Base-by-base conservation (phyloP, 35 echinoderm and acorn worm species). In the Ptychodera flava region DNA sequence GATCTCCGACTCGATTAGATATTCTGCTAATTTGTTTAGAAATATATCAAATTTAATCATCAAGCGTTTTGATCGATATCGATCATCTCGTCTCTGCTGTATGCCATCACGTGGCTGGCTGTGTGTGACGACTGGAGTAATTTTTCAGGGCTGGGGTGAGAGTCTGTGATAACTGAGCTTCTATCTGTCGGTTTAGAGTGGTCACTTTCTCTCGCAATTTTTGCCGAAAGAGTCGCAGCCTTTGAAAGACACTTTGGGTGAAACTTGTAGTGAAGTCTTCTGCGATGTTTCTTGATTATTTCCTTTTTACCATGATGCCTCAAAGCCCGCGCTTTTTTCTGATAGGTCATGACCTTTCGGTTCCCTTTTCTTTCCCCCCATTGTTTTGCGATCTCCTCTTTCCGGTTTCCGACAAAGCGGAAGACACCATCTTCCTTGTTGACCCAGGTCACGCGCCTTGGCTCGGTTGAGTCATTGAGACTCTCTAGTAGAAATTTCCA, bases 291-390 rank as follows among this genome's bases (percentile, higher is more conserved):
- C 45, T 12, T 64, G 45, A 64, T 12, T 6, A 64, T 64, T 12
- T 22, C 45, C 22, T 64, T 64, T 22, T 64, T 64, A 6, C 45
- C 45, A 64, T 99, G 94, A 53, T 99, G 94, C 14, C 96, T 80
- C 45, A 99, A 80, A 28, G 96, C 96, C 31, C 96, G 88, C 29
- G 96, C 96, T 91, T 94, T 94, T 37, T 99, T 99, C 37, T 94
- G 92, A 36, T 99, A 99, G 12, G 90, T 94, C 96, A 99, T 99
- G 22, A 85, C 88, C 30, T 94, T 90, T 31, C 90, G 84, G 80
- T 99, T 99, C 16, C 96, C 90, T 77, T 99, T 99, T 33, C 86
- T 87, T 29, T 86, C 79, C 6, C 92, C 93, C 96, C 96, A 99
- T 85, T 90, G 78, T 82, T 92, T 86, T 29, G 96, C 96, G 33